A percentile compares a stretch with the other conserved stretches of the same genome.
Evolutionary conservation across 37 sponge, comb jelly and placozoan species (phyloP).

Genomic region (Beroe ovata): DNA sequence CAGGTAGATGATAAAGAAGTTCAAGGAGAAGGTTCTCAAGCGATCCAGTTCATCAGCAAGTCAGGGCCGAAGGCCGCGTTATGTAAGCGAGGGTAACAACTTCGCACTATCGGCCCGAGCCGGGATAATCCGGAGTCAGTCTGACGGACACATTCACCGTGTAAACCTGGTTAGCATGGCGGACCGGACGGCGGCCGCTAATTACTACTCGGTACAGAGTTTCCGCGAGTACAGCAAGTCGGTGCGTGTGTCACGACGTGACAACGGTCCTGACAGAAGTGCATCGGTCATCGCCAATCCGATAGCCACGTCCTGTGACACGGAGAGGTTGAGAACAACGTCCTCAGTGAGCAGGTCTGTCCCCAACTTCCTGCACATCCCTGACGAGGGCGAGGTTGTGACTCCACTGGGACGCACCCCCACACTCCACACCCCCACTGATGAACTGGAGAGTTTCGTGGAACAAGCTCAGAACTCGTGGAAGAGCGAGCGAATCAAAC

Average conservation of each 20-base stretch:
- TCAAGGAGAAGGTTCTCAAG: not conserved
- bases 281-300: not conserved
- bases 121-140: not conserved
- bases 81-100: not conserved
- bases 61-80: not conserved
- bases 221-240: not conserved
- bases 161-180: not conserved
- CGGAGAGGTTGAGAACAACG: slow-evolving; percentile 3
- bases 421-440: not conserved
- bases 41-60: not conserved
- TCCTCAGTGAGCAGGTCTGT: slow-evolving; percentile 15
- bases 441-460: not conserved
- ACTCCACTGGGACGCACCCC: not conserved
- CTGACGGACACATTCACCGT: not conserved
- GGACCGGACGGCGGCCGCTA: not conserved
- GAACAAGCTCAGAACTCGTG: not conserved
- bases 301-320: not conserved
- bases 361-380: slow-evolving; percentile 30
- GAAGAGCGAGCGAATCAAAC: not conserved
- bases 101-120: not conserved
- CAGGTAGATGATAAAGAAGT: not conserved
- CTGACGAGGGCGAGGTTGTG: not conserved
- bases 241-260: not conserved
- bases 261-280: not conserved
- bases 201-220: not conserved